Percentiles rank a stretch among this genome's conserved stretches.
These are phyloP conservation scores for Microcebus tavaratra DNA, from an alignment of 2,113 vertebrate genomes.

Conservation along the genomic window DNA sequence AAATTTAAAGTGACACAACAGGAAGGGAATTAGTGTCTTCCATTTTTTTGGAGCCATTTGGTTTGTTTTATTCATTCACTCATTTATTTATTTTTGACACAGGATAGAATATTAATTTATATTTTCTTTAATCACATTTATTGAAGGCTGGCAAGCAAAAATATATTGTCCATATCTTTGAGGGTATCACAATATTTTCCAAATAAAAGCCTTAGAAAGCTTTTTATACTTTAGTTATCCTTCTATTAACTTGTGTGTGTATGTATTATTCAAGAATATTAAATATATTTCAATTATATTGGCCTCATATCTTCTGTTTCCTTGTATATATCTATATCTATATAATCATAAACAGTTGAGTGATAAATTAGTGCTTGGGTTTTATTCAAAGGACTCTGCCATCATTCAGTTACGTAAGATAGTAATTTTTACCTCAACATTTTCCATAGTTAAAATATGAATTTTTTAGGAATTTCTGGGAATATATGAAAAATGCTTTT, in stretches of 20 bases:
- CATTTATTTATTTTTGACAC: neutral
- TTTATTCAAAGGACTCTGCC: neutral
- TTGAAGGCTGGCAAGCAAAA: neutral
- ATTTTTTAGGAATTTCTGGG: neutral
- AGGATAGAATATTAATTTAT: neutral
- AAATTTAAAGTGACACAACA: neutral
- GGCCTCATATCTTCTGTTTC: neutral
- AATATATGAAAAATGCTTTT: neutral
- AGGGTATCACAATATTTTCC: neutral
- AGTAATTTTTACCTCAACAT: neutral
- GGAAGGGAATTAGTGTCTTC: neutral
- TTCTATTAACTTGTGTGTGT: neutral
- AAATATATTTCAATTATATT: neutral
- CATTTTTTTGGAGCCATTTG: neutral
- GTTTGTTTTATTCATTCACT: neutral
- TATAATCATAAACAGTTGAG: neutral
- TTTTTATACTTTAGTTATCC: neutral
- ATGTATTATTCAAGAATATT: neutral
- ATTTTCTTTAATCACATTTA: neutral
- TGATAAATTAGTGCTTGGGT: neutral
- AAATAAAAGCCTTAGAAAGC: neutral
- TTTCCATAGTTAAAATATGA: neutral
- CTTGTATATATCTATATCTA: neutral
- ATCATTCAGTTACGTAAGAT: neutral
- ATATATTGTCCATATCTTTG: neutral